Percentiles rank a stretch among this genome's conserved stretches.
Conservation (phyloP, 2,113 vertebrate species). For the Vulpes vulpes region DNA sequence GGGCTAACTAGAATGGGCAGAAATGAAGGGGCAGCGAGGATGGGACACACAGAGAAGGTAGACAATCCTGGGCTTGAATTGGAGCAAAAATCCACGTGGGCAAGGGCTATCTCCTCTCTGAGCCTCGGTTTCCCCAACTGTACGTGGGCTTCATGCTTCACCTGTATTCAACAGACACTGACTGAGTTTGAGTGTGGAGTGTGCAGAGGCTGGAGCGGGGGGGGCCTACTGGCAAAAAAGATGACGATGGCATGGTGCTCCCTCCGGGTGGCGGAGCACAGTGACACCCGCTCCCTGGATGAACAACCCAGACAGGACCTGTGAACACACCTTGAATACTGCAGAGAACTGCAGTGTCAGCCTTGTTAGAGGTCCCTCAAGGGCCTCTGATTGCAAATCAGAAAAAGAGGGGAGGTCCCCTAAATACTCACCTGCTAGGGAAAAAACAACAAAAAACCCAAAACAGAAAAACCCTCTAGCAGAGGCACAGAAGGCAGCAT, state of each 20-base stretch:
- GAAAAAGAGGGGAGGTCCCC: background rate
- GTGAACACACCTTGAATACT: rapidly evolving
- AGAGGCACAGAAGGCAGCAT: slow-evolving; percentile 2
- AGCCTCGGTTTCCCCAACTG: background rate
- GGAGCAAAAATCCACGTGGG: background rate
- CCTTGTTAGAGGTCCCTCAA: background rate
- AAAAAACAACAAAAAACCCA: background rate
- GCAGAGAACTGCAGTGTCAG: rapidly evolving
- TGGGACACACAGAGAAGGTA: rapidly evolving
- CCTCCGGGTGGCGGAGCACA: background rate
- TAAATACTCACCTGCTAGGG: background rate
- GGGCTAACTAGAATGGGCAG: background rate
- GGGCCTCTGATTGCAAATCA: background rate
- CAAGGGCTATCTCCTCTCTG: background rate
- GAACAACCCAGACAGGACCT: rapidly evolving
- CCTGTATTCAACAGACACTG: background rate
- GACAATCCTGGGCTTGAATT: background rate
- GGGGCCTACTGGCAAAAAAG: background rate
- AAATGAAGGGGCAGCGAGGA: background rate
- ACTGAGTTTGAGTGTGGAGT: background rate
- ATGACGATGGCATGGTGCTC: background rate
- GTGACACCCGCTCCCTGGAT: background rate
- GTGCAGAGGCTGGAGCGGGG: too few species aligned
- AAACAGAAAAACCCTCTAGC: background rate
- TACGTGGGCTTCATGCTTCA: background rate